A percentile compares a stretch with the other conserved stretches of the same genome.
Conservation (phyloP, 2,888 invertebrate species). For the Drosophila basisetae region DNA sequence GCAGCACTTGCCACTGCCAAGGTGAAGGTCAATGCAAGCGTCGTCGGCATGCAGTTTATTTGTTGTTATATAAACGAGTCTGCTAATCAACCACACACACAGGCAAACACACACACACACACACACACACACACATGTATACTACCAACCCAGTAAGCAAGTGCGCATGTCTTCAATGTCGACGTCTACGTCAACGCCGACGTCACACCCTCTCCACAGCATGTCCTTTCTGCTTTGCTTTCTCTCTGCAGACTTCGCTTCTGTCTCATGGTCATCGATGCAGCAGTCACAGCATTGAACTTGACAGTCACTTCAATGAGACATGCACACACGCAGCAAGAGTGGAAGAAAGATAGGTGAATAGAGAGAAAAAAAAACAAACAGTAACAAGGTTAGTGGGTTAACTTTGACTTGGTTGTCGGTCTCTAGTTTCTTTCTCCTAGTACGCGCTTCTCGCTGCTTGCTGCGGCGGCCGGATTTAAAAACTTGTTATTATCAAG, state of each 20-base stretch:
- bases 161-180: slow-evolving; percentile 60
- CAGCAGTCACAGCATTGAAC: slow-evolving; percentile 63
- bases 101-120: neutral
- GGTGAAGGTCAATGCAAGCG: slow-evolving; percentile 76
- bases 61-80: slow-evolving; percentile 75
- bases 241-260: slow-evolving; percentile 43
- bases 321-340: slow-evolving; percentile 7
- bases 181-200: slow-evolving; percentile 17
- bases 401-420: slow-evolving; percentile 57
- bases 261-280: slow-evolving; percentile 48
- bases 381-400: slow-evolving; percentile 77
- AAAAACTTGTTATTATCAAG: slow-evolving; percentile 70
- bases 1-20: slow-evolving; percentile 61
- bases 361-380: slow-evolving; percentile 17
- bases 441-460: slow-evolving; percentile 18
- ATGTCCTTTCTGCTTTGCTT: slow-evolving; percentile 57
- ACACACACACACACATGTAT: neutral
- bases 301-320: slow-evolving; percentile 65
- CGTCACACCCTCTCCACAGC: slow-evolving; percentile 53
- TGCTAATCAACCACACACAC: slow-evolving; percentile 25
- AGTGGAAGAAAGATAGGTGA: slow-evolving; percentile 1
- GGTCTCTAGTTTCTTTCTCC: slow-evolving; percentile 41
- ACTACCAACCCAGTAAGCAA: slow-evolving; percentile 59
- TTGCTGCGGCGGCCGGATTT: slow-evolving; percentile 64
- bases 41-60: slow-evolving; percentile 57